These are phyloP conservation scores for Astatoreochromis straeleni DNA, from an alignment of 2,113 vertebrate genomes.

Conservation along the genomic window DNA sequence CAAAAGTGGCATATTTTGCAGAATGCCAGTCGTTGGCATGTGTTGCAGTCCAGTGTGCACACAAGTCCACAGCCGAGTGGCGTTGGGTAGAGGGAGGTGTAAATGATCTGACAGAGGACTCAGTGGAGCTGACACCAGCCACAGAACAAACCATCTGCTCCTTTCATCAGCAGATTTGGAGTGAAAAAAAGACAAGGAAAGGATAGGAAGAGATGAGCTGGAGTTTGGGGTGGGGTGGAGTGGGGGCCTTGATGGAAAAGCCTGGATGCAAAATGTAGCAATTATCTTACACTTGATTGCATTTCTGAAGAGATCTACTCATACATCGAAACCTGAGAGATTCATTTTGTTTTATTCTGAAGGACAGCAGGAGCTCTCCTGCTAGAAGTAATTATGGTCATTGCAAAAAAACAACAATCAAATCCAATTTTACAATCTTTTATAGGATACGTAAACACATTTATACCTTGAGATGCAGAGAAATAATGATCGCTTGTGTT, in stretches of 20 bases:
- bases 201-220: conserved; percentile 38
- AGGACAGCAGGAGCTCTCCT: neutral
- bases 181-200: conserved; percentile 16
- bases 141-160: conserved; percentile 73
- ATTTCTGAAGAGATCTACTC: conserved; percentile 27
- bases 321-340: neutral
- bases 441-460: neutral
- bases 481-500: neutral
- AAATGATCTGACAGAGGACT: conserved; percentile 75
- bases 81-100: conserved; percentile 63
- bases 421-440: neutral
- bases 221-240: neutral
- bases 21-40: conserved; percentile 56
- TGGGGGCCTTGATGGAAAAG: conserved; percentile 3
- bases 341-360: neutral
- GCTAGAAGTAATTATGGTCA: conserved; percentile 16
- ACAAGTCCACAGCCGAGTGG: conserved; percentile 55
- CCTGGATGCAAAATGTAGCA: conserved; percentile 29
- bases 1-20: conserved; percentile 47
- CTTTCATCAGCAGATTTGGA: conserved; percentile 64
- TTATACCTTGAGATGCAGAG: neutral
- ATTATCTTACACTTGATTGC: conserved; percentile 49
- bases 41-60: conserved; percentile 48
- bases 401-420: conserved; percentile 1
- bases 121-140: conserved; percentile 68